Percentiles rank a stretch among this genome's conserved stretches.
These are phyloP conservation scores for Melanotaenia trifasciata DNA, from an alignment of 2,797 vertebrate species.

Conservation along the genomic window DNA sequence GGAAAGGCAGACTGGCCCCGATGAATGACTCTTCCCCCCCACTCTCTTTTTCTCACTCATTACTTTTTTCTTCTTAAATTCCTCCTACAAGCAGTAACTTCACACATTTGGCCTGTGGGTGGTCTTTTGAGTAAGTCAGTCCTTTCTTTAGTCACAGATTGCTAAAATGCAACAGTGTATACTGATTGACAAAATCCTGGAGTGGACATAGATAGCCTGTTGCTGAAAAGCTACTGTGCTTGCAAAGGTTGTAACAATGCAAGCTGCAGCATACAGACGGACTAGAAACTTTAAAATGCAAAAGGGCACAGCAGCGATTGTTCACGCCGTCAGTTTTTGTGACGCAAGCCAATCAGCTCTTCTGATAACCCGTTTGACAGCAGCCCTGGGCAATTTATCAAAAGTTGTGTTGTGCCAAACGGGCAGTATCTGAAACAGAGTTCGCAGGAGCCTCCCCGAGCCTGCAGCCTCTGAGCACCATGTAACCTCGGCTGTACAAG, in stretches of 20 bases:
- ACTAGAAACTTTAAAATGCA: conserved; percentile 26
- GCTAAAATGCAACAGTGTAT: neutral
- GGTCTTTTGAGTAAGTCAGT: neutral
- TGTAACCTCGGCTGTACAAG: conserved; percentile 28
- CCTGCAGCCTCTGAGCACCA: conserved; percentile 25
- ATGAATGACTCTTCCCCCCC: conserved; percentile 55
- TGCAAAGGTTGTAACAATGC: conserved; percentile 24
- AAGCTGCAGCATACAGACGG: neutral
- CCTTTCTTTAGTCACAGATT: neutral
- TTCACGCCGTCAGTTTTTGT: conserved; percentile 23
- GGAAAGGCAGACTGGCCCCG: conserved; percentile 28
- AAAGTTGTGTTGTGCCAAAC: neutral
- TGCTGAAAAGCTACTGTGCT: conserved; percentile 8
- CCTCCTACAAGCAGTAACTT: neutral
- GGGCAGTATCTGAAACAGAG: conserved; percentile 15
- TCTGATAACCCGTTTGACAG: conserved; percentile 49
- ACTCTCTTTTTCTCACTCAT: conserved; percentile 4
- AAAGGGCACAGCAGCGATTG: conserved; percentile 22
- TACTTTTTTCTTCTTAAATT: conserved; percentile 6
- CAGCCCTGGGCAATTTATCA: neutral
- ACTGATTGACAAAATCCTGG: conserved; percentile 14
- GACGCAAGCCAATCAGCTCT: conserved; percentile 48
- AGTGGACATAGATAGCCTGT: neutral
- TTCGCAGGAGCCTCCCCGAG: conserved; percentile 25
- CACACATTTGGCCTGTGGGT: neutral